Base-by-base conservation (phyloP, 1,140 invertebrate species). In the Magallana gigas region DNA sequence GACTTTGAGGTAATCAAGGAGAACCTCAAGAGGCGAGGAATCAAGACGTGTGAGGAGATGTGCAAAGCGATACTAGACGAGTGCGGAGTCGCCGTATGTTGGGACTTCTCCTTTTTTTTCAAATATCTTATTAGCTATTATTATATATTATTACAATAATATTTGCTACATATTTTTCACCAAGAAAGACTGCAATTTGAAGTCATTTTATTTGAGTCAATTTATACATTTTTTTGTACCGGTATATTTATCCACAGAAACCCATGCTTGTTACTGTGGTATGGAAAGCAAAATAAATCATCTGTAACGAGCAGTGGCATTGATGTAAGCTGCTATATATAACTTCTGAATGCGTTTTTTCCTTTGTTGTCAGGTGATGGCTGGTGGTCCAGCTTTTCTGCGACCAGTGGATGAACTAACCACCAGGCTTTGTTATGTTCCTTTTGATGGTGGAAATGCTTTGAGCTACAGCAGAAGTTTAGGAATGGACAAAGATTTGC, bases 311-410 rank as follows among this genome's bases (percentile, higher is more conserved):
- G 36, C 36, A 48, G 36, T 48, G 36, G 5, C 36, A 2, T 48
- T 48, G 36, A 48, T 48, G 1, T 48, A 48, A 48, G 36, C 36
- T 48, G 0, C 36, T 48, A 4, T 5, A 48, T 48, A 4, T 5
- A 48, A 48, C 36, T 48, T 48, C 2, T 48, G 36, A 48, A 48
- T 48, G 36, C 5, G 0, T 2, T 48, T 48, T 48, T 12, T 29
- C 1, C 56, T 0, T 14, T 56, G 3, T 57, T 87, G 87, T 0
- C 76, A 94, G 93, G 87, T 94, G 80, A 93, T 93, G 93, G 91
- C 94, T 5, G 93, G 93, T 68, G 93, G 93, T 48, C 94, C 94
- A 8, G 91, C 92, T 0, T 94, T 94, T 81, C 87, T 94, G 1
- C 88, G 93, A 18, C 93, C 92, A 23, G 62, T 88, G 8, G 87